phyloP scores from a whole-genome alignment of 2,888 invertebrate species.

The Dinocampus coccinellae region DNA sequence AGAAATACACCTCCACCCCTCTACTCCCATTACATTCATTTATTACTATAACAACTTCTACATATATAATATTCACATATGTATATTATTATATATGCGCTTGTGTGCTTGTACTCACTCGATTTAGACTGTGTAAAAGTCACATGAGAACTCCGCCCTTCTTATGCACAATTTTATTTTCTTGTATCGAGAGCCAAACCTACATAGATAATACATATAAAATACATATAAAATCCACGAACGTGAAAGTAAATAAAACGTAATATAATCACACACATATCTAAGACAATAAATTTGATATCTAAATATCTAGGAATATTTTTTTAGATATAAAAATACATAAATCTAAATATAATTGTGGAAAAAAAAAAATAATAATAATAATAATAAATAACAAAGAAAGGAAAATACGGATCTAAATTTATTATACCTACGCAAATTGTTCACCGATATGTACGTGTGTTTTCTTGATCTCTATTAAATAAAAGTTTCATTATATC shows the following conservation, averaged over 20 bases:
- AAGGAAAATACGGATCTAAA: too few relatives aligned
- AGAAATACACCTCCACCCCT: slow-evolving; percentile 6
- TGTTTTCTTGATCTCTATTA: too few relatives aligned
- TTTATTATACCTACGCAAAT: too few relatives aligned
- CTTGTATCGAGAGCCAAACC: slow-evolving; percentile 2
- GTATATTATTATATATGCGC: too few relatives aligned
- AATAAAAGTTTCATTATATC: too few relatives aligned
- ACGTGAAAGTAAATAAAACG: background rate
- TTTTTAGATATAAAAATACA: background rate
- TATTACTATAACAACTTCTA: background rate
- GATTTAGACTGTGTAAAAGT: slow-evolving; percentile 12
- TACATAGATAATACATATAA: background rate
- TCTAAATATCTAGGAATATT: background rate
- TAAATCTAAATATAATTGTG: background rate
- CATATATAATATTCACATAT: background rate
- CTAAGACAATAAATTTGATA: background rate
- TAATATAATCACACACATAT: too few relatives aligned
- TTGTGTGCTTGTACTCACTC: background rate
- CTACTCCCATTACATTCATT: background rate
- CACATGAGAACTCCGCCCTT: slow-evolving; percentile 3
- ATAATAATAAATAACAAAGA: too few relatives aligned
- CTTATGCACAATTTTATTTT: slow-evolving; percentile 15
- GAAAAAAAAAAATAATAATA: too few relatives aligned
- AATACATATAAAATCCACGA: background rate
- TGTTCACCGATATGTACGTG: too few relatives aligned